Base-by-base conservation (phyloP, 2,797 vertebrate species). In the Babyrousa celebensis region DNA sequence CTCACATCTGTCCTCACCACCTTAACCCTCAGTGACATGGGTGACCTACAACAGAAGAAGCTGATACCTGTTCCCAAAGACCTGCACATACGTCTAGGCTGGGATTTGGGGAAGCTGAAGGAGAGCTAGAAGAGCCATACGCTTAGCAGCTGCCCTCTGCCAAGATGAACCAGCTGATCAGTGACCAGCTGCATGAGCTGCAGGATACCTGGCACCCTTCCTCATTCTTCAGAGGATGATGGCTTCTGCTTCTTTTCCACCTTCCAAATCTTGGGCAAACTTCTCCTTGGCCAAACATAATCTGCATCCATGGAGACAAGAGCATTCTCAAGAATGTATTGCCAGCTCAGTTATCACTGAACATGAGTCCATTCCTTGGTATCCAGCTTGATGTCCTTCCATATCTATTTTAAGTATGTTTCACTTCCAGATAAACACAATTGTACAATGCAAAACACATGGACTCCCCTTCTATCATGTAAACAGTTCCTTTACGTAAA, bases 1-100 rank as follows among this genome's bases (percentile, higher is more conserved):
- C 5, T 15, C 23, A 78, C 4, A 7, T 67, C 27, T 91, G 1
- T n/a, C 77, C 12, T 82, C 27, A 67, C 6, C n/a, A 40, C 23
- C 16, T 20, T 20, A 52, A 16, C 18, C 5, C 7, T 75, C 1
- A 0, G 27, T 29, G 60, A 18, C 20, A 17, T 6, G 5, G n/a
- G 1, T 40, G 36, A 78, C 17, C n/a, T 62, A 29, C 4, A 74
- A 36, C 5, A 85, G 32, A 70, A 17, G 40, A 79, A 84, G 62
- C 36, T 18, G 56, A 56, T 25, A 10, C 3, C 16, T 62, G 40
- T 79, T 71, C 25, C 21, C 54, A 5, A 10, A 18, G 62, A 62
- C 0, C 6, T 43, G 14, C 32, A 43, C 11, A 21, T 11, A 3
- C 1, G 0, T 16, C 63, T 79, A 48, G n/a, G 8, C 20, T 12